Conservation (phyloP, 2,797 vertebrate species). For the Peromyscus attwateri region DNA sequence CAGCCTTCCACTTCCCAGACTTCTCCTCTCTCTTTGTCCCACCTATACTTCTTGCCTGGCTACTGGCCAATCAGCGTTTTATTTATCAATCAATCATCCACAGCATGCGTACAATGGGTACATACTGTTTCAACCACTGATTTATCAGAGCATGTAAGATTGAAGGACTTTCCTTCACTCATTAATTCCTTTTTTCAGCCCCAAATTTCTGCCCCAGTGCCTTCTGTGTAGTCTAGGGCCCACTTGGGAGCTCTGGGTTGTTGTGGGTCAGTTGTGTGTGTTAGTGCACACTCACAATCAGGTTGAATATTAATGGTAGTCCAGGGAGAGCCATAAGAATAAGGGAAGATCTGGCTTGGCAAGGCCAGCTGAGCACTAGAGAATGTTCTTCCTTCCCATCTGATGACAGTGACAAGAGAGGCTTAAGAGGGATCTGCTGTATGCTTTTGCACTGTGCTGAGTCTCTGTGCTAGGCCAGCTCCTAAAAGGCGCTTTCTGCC, state of each 20-base stretch:
- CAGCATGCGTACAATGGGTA: not conserved
- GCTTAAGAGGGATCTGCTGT: not conserved
- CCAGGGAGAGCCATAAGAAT: not conserved
- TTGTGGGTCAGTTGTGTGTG: fast-evolving
- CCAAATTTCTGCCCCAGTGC: not conserved
- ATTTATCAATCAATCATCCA: too few species aligned
- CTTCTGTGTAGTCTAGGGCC: not conserved
- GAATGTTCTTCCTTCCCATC: too few species aligned
- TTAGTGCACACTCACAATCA: too few species aligned
- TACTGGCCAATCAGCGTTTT: too few species aligned
- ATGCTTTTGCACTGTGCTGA: fast-evolving
- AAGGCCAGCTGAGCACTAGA: fast-evolving
- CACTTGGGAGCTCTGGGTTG: not conserved
- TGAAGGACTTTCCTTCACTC: not conserved
- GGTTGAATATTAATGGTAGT: fast-evolving
- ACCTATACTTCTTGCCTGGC: too few species aligned
- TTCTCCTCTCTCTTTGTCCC: too few species aligned
- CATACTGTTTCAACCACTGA: not conserved
- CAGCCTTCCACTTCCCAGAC: too few species aligned
- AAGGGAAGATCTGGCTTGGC: not conserved
- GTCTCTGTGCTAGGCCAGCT: not conserved
- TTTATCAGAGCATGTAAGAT: not conserved
- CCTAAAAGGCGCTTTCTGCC: not conserved
- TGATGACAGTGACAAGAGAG: not conserved
- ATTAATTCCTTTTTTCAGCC: not conserved